Conservation (phyloP, 2,888 invertebrate species). For the Spilosoma lubricipeda region DNA sequence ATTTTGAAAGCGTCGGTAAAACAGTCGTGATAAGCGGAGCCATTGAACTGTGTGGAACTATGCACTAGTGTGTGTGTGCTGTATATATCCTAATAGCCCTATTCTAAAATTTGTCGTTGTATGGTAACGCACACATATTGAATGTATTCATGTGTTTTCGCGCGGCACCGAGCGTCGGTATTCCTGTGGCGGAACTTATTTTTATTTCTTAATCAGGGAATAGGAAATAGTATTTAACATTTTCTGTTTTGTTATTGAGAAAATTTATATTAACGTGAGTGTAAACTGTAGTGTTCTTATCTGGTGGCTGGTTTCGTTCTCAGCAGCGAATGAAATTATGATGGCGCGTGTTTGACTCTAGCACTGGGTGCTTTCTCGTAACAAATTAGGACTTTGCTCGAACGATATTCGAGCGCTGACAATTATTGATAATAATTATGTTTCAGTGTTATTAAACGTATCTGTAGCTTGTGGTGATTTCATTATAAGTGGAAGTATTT, state of each 20-base stretch:
- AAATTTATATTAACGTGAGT: constrained; percentile 46
- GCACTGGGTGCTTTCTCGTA: constrained; percentile 70
- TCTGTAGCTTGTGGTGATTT: constrained; percentile 51
- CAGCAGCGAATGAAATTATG: constrained; percentile 60
- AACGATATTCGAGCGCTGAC: constrained; percentile 63
- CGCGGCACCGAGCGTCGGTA: constrained; percentile 74
- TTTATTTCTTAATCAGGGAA: constrained; percentile 61
- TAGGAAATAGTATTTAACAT: constrained; percentile 46
- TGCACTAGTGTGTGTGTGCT: constrained; percentile 44
- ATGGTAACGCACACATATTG: constrained; percentile 53
- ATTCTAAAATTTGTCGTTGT: constrained; percentile 32
- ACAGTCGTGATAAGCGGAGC: constrained; percentile 51
- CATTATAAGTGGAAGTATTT: constrained; percentile 45
- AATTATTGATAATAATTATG: constrained; percentile 65
- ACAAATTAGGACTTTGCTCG: constrained; percentile 78
- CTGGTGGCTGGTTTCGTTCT: constrained; percentile 39
- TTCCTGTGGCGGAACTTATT: constrained; percentile 69
- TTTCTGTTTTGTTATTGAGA: constrained; percentile 52
- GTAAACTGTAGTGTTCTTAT: constrained; percentile 40
- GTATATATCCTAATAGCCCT: constrained; percentile 4
- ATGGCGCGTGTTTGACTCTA: constrained; percentile 81
- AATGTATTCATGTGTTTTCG: constrained; percentile 71
- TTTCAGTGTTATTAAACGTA: constrained; percentile 57
- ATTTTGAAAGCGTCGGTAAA: constrained; percentile 58
- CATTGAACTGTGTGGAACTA: constrained; percentile 50